Conservation (phyloP, 2,797 vertebrate species). For the Pachyuromys duprasi region DNA sequence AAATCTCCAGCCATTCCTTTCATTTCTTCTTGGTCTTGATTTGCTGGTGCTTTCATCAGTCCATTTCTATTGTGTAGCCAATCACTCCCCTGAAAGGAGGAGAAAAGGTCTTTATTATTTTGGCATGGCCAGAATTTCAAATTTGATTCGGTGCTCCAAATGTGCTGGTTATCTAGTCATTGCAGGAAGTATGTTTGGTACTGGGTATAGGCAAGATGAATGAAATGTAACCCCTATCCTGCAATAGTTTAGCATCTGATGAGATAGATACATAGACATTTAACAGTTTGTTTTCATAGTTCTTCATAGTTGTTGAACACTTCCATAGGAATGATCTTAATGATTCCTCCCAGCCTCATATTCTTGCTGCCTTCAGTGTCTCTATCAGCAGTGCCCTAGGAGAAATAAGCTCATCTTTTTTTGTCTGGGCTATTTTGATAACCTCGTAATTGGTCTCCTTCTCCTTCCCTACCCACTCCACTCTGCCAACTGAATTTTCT, state of each 20-base stretch:
- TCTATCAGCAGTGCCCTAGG: slow-evolving; percentile 41
- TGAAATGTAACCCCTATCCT: not conserved
- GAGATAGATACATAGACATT: not conserved
- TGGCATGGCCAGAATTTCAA: not conserved
- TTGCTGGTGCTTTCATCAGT: not conserved
- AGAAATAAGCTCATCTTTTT: slow-evolving; percentile 66
- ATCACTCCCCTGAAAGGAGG: not conserved
- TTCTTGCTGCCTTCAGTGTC: slow-evolving; percentile 45
- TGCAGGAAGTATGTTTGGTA: not conserved
- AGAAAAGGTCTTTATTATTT: not conserved
- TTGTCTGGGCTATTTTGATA: slow-evolving; percentile 77
- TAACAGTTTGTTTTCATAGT: not conserved
- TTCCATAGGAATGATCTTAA: slow-evolving; percentile 43
- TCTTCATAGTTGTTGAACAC: not conserved
- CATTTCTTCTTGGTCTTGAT: not conserved
- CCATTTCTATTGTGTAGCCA: not conserved
- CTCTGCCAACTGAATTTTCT: slow-evolving; percentile 74
- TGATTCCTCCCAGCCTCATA: not conserved
- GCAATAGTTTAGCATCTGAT: slow-evolving; percentile 9
- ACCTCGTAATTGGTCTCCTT: slow-evolving; percentile 75
- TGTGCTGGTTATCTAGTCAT: not conserved
- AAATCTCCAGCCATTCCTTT: not conserved
- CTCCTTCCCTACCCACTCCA: slow-evolving; percentile 80
- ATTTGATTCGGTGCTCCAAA: not conserved
- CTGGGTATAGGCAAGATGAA: not conserved